Conservation (phyloP, 2,797 vertebrate genomes). For the Hemibagrus guttatus region DNA sequence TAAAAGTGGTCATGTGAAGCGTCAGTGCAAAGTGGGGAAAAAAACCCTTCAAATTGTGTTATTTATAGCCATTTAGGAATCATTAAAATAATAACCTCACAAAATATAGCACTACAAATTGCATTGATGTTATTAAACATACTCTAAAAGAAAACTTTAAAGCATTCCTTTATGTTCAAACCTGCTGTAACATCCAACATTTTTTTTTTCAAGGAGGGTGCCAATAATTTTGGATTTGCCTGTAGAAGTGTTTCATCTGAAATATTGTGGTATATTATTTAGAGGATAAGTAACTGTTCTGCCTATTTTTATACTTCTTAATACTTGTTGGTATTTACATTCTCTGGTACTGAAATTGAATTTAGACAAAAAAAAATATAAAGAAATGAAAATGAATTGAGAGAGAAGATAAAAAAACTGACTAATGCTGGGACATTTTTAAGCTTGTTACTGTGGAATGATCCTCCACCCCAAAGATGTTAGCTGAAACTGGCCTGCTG, state of each 20-base stretch:
- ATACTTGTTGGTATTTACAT: conserved; percentile 4
- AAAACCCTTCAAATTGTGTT: not conserved
- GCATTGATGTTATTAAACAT: not conserved
- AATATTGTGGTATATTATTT: too few relatives aligned
- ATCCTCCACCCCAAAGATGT: not conserved
- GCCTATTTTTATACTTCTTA: not conserved
- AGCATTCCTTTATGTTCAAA: not conserved
- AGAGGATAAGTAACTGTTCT: not conserved
- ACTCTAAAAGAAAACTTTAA: not conserved
- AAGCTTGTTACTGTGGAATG: not conserved
- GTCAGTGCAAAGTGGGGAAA: not conserved
- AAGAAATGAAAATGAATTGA: not conserved
- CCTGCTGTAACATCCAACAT: not conserved
- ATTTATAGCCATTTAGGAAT: not conserved
- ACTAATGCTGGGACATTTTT: not conserved
- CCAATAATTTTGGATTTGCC: not conserved
- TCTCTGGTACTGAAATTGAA: not conserved
- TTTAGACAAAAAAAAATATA: not conserved
- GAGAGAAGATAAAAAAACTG: not conserved
- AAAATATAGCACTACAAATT: not conserved
- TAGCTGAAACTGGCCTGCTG: not conserved
- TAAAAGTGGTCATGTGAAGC: not conserved
- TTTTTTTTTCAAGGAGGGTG: not conserved
- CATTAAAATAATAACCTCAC: not conserved
- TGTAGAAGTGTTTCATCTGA: not conserved